Percentiles rank a stretch among this genome's conserved stretches.
These are phyloP conservation scores for Stegana nigrithorax DNA, from an alignment of 2,888 invertebrate species.

Conservation along the genomic window DNA sequence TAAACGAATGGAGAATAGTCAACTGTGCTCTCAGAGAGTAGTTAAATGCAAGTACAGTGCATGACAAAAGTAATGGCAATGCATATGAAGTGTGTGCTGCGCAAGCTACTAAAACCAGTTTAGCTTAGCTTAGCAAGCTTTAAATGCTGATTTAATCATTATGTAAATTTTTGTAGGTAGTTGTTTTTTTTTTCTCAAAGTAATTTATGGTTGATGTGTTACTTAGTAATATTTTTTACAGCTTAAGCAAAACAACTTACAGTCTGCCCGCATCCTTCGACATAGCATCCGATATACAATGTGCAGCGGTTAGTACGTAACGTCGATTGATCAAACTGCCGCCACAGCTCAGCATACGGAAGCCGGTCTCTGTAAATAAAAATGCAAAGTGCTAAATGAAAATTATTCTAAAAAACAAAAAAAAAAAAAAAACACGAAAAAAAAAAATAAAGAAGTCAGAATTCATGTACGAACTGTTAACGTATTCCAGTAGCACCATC, in stretches of 20 bases:
- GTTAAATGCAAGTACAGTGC: too few relatives aligned
- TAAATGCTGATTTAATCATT: too few relatives aligned
- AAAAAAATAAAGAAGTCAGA: too few relatives aligned
- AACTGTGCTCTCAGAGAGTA: too few relatives aligned
- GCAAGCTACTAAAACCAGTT: too few relatives aligned
- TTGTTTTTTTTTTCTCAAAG: too few relatives aligned
- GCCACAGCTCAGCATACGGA: slow-evolving; percentile 72
- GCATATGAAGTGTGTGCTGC: too few relatives aligned
- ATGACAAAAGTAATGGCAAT: too few relatives aligned
- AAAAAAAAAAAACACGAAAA: neutral
- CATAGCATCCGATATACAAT: slow-evolving; percentile 73
- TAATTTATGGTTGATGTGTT: too few relatives aligned
- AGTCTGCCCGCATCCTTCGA: slow-evolving; percentile 69
- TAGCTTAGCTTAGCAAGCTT: too few relatives aligned
- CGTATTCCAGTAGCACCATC: slow-evolving; percentile 77
- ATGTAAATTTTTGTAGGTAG: too few relatives aligned
- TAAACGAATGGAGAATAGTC: neutral
- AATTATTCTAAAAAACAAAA: too few relatives aligned
- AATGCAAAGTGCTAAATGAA: neutral
- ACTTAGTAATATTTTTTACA: neutral
- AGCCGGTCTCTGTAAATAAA: slow-evolving; percentile 42
- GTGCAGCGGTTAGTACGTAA: slow-evolving; percentile 74
- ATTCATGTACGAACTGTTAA: slow-evolving; percentile 75
- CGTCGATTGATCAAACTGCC: slow-evolving; percentile 77
- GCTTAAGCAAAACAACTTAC: slow-evolving; percentile 65